Evolutionary conservation across 2,113 vertebrate species (phyloP).

Genomic region (Myotis brandtii): DNA sequence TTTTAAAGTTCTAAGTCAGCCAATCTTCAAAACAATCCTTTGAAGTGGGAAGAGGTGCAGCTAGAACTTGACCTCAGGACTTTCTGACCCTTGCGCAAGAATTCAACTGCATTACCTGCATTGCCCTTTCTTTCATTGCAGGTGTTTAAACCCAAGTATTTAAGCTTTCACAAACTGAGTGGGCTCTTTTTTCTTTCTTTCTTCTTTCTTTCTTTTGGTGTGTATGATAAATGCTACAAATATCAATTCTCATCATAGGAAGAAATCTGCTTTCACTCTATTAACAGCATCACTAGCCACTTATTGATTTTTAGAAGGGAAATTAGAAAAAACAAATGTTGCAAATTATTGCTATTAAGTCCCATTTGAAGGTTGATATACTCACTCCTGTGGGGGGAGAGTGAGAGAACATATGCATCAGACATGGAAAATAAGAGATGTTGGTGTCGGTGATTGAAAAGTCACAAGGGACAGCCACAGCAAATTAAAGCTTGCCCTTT

Average conservation of each 20-base stretch:
- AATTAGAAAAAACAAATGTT: conserved; percentile 78
- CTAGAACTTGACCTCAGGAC: neutral
- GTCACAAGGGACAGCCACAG: neutral
- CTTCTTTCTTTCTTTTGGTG: neutral
- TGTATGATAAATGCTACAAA: conserved; percentile 46
- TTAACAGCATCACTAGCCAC: conserved; percentile 68
- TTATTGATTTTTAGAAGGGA: conserved; percentile 86
- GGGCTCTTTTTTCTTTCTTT: neutral
- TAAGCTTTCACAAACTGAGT: neutral
- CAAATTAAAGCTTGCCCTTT: neutral
- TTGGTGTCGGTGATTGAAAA: neutral
- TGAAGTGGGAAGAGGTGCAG: neutral
- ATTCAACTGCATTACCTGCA: neutral
- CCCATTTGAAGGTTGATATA: conserved; percentile 12
- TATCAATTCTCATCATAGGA: conserved; percentile 60
- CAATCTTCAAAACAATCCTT: neutral
- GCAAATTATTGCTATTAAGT: conserved; percentile 56
- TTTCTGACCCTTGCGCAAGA: neutral
- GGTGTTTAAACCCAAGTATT: neutral
- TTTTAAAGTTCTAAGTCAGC: neutral
- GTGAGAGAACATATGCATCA: neutral
- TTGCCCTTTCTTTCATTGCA: neutral
- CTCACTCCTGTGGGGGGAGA: neutral
- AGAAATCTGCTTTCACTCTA: conserved; percentile 64
- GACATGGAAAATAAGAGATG: neutral